Evolutionary conservation across 2,888 invertebrate genomes (phyloP).

Genomic region (Keiferia lycopersicella): DNA sequence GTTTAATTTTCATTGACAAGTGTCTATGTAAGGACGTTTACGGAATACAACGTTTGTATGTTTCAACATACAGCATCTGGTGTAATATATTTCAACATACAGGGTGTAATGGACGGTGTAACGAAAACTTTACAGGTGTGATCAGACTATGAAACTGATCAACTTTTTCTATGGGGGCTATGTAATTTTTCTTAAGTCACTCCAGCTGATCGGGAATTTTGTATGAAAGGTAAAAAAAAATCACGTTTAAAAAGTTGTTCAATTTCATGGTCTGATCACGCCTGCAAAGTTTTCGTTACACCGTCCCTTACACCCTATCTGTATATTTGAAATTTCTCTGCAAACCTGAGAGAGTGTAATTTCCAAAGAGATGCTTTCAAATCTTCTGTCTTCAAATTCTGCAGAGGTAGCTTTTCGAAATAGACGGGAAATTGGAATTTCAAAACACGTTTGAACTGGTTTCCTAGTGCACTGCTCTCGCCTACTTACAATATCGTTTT

Average conservation of each 20-base stretch:
- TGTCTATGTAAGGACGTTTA: conserved; percentile 39
- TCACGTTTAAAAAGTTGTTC: too few species aligned
- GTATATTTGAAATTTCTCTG: not conserved
- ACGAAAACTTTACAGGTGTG: too few species aligned
- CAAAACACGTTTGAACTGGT: not conserved
- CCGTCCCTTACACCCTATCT: too few species aligned
- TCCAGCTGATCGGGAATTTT: too few species aligned
- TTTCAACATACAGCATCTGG: conserved; percentile 26
- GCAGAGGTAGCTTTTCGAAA: not conserved
- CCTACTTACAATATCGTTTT: not conserved
- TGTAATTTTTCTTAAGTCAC: too few species aligned
- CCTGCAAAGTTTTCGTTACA: too few species aligned
- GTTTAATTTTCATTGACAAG: conserved; percentile 71
- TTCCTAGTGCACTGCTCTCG: not conserved
- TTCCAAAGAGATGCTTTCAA: not conserved
- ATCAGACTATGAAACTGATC: too few species aligned
- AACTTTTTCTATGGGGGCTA: too few species aligned
- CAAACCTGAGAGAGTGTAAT: not conserved
- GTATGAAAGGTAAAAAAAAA: too few species aligned
- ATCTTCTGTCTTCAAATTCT: not conserved
- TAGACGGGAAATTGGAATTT: not conserved
- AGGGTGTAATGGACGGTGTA: too few species aligned
- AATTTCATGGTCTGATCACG: too few species aligned
- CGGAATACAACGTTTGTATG: conserved; percentile 30
- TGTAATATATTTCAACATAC: not conserved